These are phyloP conservation scores for Psix sp. DNA, from an alignment of 1,140 invertebrate species.

Conservation along the genomic window DNA sequence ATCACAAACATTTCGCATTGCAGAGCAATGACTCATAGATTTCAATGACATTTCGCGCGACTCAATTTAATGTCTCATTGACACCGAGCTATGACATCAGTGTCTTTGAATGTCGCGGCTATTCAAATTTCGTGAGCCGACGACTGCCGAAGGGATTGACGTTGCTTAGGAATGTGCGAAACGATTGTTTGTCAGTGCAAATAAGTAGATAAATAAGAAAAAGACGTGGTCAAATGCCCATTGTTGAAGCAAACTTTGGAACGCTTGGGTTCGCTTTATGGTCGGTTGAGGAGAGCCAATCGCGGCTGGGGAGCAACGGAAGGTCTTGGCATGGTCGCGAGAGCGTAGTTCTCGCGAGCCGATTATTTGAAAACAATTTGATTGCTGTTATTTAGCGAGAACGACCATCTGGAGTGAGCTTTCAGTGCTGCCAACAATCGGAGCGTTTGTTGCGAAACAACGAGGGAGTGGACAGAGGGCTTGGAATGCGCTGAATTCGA, in stretches of 20 bases:
- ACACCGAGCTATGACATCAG: slow-evolving; percentile 8
- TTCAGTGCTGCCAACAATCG: slow-evolving; percentile 33
- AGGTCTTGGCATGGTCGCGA: too few species aligned
- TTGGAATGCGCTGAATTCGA: background rate
- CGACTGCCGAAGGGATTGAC: too few species aligned
- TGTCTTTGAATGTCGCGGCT: background rate
- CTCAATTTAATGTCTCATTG: slow-evolving; percentile 23
- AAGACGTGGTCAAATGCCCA: slow-evolving; percentile 6
- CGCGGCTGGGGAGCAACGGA: too few species aligned
- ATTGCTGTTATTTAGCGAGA: slow-evolving; percentile 14
- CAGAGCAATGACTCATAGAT: slow-evolving; percentile 56
- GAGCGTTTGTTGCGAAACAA: slow-evolving; percentile 26
- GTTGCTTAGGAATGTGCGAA: too few species aligned
- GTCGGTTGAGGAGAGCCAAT: too few species aligned
- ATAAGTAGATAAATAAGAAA: slow-evolving; percentile 3
- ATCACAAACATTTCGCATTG: slow-evolving; percentile 11
- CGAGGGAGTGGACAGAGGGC: slow-evolving; percentile 25
- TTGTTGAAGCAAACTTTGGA: background rate
- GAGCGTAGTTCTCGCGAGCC: background rate
- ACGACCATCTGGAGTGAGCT: slow-evolving; percentile 25
- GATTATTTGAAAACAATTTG: slow-evolving; percentile 25
- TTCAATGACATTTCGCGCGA: slow-evolving; percentile 47
- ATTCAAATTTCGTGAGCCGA: background rate
- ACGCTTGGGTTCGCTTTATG: too few species aligned
- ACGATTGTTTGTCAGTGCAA: background rate